Conservation (phyloP, 92 coral and sea anemone genomes). For the Pocillopora grandis region DNA sequence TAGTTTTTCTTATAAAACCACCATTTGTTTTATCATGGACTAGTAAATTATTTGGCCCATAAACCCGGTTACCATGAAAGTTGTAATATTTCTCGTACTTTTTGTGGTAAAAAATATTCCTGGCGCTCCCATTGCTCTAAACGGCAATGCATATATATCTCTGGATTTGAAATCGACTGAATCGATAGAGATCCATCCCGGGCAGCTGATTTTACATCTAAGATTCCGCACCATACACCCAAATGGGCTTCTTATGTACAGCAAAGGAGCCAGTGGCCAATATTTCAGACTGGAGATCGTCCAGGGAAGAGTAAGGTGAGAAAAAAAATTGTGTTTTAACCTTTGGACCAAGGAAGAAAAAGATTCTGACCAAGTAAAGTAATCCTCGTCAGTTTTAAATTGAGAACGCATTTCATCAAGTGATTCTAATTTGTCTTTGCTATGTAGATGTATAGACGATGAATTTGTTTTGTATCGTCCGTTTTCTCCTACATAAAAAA, state of each 20-base stretch:
- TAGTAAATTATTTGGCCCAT: background rate
- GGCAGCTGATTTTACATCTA: background rate
- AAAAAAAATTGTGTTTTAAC: background rate
- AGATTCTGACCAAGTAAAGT: background rate
- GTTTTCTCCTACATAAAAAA: too few species aligned
- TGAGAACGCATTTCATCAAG: too few species aligned
- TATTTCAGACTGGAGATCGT: constrained; percentile 26
- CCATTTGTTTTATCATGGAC: background rate
- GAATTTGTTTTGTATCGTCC: too few species aligned
- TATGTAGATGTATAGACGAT: too few species aligned
- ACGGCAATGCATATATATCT: background rate
- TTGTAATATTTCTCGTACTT: background rate
- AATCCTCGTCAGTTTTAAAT: too few species aligned
- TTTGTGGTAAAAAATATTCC: background rate
- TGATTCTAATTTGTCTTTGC: too few species aligned
- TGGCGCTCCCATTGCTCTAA: background rate
- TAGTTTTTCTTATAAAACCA: background rate
- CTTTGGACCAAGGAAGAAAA: background rate
- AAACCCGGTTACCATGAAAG: background rate
- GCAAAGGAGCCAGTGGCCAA: constrained; percentile 32
- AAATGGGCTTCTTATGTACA: constrained; percentile 32
- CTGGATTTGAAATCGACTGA: background rate
- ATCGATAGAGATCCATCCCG: background rate
- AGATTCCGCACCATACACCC: constrained; percentile 38
- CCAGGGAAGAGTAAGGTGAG: constrained; percentile 40